phyloP scores from a whole-genome alignment of 2,113 vertebrate species.

The Malurus elegans region DNA sequence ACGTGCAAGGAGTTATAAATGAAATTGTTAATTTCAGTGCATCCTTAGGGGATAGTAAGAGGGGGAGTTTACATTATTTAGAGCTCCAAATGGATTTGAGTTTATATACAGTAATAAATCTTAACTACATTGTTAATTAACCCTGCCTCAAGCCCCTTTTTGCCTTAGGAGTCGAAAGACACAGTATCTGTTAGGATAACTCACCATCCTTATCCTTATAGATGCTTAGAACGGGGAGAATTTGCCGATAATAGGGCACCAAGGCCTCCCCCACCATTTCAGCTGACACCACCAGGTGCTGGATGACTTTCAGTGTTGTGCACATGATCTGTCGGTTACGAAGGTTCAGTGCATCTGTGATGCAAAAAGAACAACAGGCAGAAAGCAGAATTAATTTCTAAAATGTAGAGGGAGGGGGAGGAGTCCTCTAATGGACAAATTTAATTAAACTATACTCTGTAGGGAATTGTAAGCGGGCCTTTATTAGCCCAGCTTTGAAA shows the following conservation, averaged over 20 bases:
- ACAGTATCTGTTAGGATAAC: constrained; percentile 49
- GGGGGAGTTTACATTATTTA: constrained; percentile 24
- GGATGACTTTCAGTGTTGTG: constrained; percentile 87
- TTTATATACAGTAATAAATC: constrained; percentile 62
- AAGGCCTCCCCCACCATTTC: constrained; percentile 88
- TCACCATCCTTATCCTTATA: constrained; percentile 94
- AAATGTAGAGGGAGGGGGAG: background rate
- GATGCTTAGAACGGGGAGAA: constrained; percentile 92
- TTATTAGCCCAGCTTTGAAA: constrained; percentile 61
- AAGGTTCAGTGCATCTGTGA: constrained; percentile 89
- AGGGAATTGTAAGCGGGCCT: constrained; percentile 55
- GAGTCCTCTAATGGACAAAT: constrained; percentile 39
- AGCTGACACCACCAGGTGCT: constrained; percentile 90
- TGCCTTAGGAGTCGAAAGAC: background rate
- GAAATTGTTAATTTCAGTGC: constrained; percentile 56
- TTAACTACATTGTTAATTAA: constrained; percentile 55
- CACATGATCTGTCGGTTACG: constrained; percentile 90
- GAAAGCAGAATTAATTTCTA: constrained; percentile 54
- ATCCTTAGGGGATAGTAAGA: constrained; percentile 26
- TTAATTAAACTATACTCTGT: constrained; percentile 63
- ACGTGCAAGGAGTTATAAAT: constrained; percentile 47
- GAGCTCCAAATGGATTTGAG: constrained; percentile 49
- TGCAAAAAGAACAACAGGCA: constrained; percentile 39
- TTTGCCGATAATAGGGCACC: constrained; percentile 93
- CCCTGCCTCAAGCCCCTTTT: constrained; percentile 13